Evolutionary conservation across 2,888 invertebrate genomes (phyloP), one percentile per base, ranked within the genome.

Genomic region (Galerucella nymphaeae): DNA sequence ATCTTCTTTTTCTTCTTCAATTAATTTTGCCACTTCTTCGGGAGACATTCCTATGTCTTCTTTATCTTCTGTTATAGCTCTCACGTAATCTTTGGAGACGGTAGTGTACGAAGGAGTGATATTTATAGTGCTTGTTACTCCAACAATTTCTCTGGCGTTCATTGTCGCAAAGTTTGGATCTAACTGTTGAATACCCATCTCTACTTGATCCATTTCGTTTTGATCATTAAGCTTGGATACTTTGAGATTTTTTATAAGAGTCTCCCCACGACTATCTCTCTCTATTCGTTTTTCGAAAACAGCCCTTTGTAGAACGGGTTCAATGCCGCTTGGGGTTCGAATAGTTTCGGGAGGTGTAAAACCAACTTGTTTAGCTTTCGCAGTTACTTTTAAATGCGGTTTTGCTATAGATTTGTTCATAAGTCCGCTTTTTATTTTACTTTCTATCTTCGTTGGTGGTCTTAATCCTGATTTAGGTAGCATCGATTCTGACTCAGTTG

Each of bases 1-100:
- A 61, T 85, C 85, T 72, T 82, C 83, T 13, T 76, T 83, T 76
- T 86, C 86, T 77, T 85, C 84, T 16, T 80, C 80, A 5, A 86
- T 81, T 71, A 86, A 62, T 67, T 81, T 69, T 13, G 82, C 80
- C n/a, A 86, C 75, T 72, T 83, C 80, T 5, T 67, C 76, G 0
- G 83, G 81, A 64, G 80, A 80, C 67, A 84, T 73, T 20, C 70
- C 66, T 14, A 77, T 30, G 3, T 71, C 70, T 30, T 66, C 58
- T 16, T 66, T 66, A 11, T 74, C 66, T 53, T 73, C 58, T 2
- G 75, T 64, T 8, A 74, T 1, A 16, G 70, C 41, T 23, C 72
- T 53, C 23, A 68, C 20, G 58, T 62, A 70, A 50, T 75, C 70
- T 65, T 71, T 71, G 9, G 70, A 18, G 2, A 74, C 58, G 1